Conservation (phyloP, 2,797 vertebrate species). For the Gadopsis bispinosus region DNA sequence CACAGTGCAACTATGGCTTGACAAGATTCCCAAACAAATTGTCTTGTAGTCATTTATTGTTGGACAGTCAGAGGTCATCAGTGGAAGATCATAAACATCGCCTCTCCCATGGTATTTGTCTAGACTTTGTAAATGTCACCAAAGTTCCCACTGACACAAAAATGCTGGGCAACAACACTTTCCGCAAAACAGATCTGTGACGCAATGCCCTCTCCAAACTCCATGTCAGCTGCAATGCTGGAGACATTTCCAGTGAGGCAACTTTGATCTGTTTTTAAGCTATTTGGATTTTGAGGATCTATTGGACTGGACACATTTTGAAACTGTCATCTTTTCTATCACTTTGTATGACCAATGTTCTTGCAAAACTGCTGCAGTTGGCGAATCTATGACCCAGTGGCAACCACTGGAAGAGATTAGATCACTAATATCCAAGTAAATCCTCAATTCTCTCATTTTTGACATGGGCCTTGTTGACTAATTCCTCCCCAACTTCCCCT, state of each 20-base stretch:
- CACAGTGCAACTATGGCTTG: not conserved
- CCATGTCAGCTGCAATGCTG: not conserved
- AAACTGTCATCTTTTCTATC: not conserved
- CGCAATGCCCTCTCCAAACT: slow-evolving; percentile 12
- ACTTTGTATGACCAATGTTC: not conserved
- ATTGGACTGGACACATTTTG: not conserved
- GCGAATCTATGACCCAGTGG: not conserved
- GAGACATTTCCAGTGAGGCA: slow-evolving; percentile 16
- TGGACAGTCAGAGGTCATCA: slow-evolving; percentile 13
- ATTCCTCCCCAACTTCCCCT: not conserved
- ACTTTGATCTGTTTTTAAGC: not conserved
- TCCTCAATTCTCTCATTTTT: slow-evolving; percentile 18
- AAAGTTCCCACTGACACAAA: slow-evolving; percentile 31
- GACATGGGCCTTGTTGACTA: slow-evolving; percentile 6
- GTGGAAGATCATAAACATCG: not conserved
- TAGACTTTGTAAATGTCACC: slow-evolving; percentile 35
- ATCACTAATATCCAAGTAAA: slow-evolving; percentile 22
- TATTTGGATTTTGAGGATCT: slow-evolving; percentile 9
- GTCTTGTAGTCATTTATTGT: not conserved
- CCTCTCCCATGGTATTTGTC: not conserved
- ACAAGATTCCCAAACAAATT: not conserved
- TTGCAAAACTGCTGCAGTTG: not conserved
- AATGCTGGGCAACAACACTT: slow-evolving; percentile 18
- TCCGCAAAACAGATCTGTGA: slow-evolving; percentile 31
- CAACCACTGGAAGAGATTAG: slow-evolving; percentile 31